A percentile compares a stretch with the other conserved stretches of the same genome.
Evolutionary conservation across 1,140 invertebrate genomes (phyloP).

Genomic region (Laupala kohalensis): DNA sequence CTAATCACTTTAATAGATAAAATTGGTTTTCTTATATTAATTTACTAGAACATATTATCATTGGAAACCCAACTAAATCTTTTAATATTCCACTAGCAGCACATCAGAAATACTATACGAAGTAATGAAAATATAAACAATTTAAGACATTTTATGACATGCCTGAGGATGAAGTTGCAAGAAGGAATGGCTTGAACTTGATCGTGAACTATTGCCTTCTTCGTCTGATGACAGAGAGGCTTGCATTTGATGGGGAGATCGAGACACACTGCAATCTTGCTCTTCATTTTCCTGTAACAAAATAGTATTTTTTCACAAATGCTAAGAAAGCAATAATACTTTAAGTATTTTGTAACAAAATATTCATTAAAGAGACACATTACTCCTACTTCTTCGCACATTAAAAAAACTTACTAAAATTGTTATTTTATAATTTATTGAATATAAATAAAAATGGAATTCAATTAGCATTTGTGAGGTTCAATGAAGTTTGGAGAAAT

Average conservation of each 20-base stretch:
- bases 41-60: neutral
- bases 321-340: neutral
- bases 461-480: no score
- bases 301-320: no score
- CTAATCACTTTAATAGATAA: no score
- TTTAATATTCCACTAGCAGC: neutral
- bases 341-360: no score
- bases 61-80: neutral
- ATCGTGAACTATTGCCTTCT: constrained; percentile 27
- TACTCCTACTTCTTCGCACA: no score
- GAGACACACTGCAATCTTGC: constrained; percentile 24
- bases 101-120: no score
- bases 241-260: neutral
- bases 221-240: constrained; percentile 21
- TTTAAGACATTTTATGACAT: neutral
- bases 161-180: constrained; percentile 16
- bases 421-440: no score
- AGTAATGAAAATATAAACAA: neutral
- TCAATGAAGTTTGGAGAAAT: no score
- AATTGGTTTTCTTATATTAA: neutral
- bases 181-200: constrained; percentile 24
- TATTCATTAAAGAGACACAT: no score
- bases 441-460: no score
- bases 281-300: constrained; percentile 27
- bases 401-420: no score